Evolutionary conservation across 2,797 vertebrate genomes (phyloP).

Genomic region (Eremophila alpestris): DNA sequence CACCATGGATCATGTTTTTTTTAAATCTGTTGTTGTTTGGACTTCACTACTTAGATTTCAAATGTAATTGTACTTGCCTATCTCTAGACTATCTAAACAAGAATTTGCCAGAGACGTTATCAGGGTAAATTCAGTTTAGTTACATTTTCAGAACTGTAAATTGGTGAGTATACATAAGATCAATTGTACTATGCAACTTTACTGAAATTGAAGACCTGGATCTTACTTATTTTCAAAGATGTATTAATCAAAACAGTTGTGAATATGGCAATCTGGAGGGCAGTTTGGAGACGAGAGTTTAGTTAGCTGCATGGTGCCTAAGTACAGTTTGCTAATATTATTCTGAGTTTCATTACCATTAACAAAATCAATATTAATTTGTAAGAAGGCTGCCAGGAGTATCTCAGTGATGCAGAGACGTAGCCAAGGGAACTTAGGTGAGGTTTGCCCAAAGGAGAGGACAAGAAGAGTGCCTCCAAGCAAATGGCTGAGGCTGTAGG

Average conservation of each 20-base stretch:
- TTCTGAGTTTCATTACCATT: neutral
- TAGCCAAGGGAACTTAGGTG: neutral
- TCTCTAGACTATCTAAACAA: neutral
- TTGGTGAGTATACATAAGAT: neutral
- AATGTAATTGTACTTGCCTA: neutral
- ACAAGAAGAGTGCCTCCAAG: neutral
- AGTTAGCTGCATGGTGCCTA: neutral
- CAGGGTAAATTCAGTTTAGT: neutral
- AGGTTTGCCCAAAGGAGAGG: neutral
- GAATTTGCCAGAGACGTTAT: neutral
- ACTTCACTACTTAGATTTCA: neutral
- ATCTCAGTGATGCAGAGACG: fast-evolving
- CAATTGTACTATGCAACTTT: neutral
- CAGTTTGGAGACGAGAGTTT: neutral
- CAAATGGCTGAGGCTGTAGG: fast-evolving
- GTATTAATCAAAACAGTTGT: neutral
- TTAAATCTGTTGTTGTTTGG: neutral
- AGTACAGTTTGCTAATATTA: neutral
- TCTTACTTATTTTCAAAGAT: neutral
- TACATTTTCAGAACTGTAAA: neutral
- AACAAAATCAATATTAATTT: neutral
- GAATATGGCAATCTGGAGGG: neutral
- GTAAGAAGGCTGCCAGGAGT: neutral
- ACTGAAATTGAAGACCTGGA: neutral
- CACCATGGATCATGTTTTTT: neutral